These are phyloP conservation scores for Enteromius treurensis DNA, from an alignment of 2,797 vertebrate genomes.

Conservation along the genomic window DNA sequence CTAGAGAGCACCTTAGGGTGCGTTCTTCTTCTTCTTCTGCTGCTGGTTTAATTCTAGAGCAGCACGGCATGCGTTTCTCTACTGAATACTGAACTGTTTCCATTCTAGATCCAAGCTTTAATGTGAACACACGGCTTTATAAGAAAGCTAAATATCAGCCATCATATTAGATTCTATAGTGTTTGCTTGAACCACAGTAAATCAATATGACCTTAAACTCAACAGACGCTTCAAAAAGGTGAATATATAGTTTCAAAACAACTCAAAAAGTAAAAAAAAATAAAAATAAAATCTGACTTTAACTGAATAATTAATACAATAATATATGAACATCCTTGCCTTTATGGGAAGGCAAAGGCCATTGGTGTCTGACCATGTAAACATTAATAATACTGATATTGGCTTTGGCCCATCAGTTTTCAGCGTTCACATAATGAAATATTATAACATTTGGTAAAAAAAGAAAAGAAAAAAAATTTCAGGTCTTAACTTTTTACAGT, in stretches of 20 bases:
- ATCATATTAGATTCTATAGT: neutral
- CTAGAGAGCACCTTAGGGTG: neutral
- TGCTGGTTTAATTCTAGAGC: too few relatives aligned
- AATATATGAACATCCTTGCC: too few relatives aligned
- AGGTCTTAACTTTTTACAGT: neutral
- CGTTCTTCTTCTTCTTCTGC: too few relatives aligned
- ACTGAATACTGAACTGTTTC: neutral
- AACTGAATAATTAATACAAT: neutral
- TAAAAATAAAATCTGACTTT: neutral
- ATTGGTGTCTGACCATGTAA: neutral
- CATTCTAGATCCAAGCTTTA: neutral
- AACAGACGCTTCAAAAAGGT: neutral
- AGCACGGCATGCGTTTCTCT: neutral
- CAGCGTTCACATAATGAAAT: neutral
- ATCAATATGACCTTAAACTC: neutral
- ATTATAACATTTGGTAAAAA: neutral
- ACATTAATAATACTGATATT: neutral
- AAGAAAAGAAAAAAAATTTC: too few relatives aligned
- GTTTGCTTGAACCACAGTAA: neutral
- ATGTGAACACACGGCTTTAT: neutral
- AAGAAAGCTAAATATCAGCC: neutral
- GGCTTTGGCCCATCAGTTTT: neutral
- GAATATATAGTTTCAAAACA: neutral
- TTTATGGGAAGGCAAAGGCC: neutral
- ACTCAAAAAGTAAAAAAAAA: too few relatives aligned